These are phyloP conservation scores for Cephus nigrinus DNA, from an alignment of 2,888 invertebrate genomes.

Conservation along the genomic window DNA sequence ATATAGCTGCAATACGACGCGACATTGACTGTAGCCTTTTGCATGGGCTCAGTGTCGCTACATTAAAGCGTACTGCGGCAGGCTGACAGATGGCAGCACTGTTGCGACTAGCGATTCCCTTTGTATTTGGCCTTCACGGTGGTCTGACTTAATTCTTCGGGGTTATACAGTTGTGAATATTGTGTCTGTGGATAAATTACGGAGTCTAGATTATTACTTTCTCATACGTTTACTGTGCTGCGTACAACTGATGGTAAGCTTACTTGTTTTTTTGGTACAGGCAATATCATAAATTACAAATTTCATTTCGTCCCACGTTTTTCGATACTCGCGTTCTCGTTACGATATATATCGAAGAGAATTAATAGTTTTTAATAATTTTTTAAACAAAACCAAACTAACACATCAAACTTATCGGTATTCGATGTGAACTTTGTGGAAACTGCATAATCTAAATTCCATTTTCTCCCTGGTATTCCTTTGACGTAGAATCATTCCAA, in stretches of 20 bases:
- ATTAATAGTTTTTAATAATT: no score
- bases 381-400: no score
- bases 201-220: background rate
- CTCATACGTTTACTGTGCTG: background rate
- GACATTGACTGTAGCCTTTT: background rate
- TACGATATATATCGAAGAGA: no score
- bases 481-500: background rate
- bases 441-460: background rate
- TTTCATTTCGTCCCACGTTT: background rate
- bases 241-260: background rate
- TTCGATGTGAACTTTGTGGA: background rate
- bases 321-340: background rate
- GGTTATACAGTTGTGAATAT: slow-evolving; percentile 5
- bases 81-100: background rate
- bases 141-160: slow-evolving; percentile 4
- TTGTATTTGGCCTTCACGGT: slow-evolving; percentile 17
- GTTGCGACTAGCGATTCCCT: slow-evolving; percentile 14
- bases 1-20: background rate
- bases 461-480: background rate
- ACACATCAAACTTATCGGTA: background rate
- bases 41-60: background rate
- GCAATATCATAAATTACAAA: background rate
- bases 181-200: slow-evolving; percentile 13
- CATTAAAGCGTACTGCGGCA: background rate
- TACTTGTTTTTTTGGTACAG: background rate